A percentile compares a stretch with the other conserved stretches of the same genome.
phyloP scores from a whole-genome alignment of 2,113 vertebrate species.

The Dicaeum eximium region DNA sequence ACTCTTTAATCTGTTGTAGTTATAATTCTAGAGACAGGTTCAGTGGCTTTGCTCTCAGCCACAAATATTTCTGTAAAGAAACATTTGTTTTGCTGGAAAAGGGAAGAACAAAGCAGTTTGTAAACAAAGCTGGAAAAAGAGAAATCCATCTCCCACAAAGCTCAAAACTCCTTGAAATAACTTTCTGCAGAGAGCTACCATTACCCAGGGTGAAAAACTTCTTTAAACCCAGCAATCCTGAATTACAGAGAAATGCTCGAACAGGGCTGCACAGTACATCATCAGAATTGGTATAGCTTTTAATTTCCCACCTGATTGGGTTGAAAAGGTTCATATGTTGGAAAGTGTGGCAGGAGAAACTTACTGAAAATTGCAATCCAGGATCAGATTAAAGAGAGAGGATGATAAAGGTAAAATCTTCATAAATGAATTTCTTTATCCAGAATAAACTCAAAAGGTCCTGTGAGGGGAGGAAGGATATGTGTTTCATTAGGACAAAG shows the following conservation, averaged over 20 bases:
- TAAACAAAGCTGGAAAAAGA: slow-evolving; percentile 31
- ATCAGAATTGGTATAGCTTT: not conserved
- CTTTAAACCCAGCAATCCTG: not conserved
- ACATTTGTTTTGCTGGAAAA: slow-evolving; percentile 1
- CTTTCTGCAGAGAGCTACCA: not conserved
- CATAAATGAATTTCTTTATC: not conserved
- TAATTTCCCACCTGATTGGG: slow-evolving; percentile 28
- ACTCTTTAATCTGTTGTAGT: slow-evolving; percentile 28
- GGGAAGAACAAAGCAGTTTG: slow-evolving; percentile 25
- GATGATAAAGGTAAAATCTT: not conserved
- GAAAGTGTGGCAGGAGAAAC: slow-evolving; percentile 2
- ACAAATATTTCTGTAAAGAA: slow-evolving; percentile 23
- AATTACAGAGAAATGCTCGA: not conserved
- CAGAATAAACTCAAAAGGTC: slow-evolving; percentile 35
- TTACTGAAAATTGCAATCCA: slow-evolving; percentile 13
- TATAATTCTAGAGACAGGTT: slow-evolving; percentile 3
- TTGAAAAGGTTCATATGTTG: not conserved
- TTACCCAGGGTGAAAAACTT: not conserved
- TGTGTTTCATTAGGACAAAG: not conserved
- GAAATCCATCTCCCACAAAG: not conserved
- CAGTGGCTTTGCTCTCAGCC: slow-evolving; percentile 10
- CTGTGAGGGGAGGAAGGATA: not conserved
- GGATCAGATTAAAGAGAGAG: slow-evolving; percentile 15
- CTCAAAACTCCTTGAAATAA: not conserved
- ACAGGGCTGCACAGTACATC: not conserved